Evolutionary conservation across 2,888 invertebrate genomes (phyloP).

Genomic region (Caenorhabditis zanzibari): DNA sequence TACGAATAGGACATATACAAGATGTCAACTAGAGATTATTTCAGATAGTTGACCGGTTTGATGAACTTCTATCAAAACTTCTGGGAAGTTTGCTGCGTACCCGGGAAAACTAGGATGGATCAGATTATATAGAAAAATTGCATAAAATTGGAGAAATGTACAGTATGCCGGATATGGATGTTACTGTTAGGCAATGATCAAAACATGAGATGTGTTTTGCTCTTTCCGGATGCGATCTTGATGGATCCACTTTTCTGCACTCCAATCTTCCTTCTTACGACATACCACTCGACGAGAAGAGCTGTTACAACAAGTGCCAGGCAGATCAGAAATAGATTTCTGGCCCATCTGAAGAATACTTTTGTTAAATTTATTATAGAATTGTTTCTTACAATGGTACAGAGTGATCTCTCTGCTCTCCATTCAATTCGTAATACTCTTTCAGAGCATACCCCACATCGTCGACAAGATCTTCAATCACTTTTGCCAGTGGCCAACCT

Average conservation of each 20-base stretch:
- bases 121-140: slow-evolving; percentile 4
- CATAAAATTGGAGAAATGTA: slow-evolving; percentile 15
- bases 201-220: slow-evolving; percentile 81
- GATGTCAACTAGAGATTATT: neutral
- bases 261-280: slow-evolving; percentile 78
- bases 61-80: neutral
- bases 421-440: slow-evolving; percentile 74
- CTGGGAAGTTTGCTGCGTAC: slow-evolving; percentile 1
- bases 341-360: slow-evolving; percentile 72
- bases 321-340: slow-evolving; percentile 76
- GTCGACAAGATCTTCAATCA: slow-evolving; percentile 74
- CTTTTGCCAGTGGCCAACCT: slow-evolving; percentile 72
- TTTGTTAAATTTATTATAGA: neutral
- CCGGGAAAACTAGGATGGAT: slow-evolving; percentile 11
- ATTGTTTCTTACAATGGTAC: slow-evolving; percentile 68
- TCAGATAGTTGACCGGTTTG: neutral
- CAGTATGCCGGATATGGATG: slow-evolving; percentile 29
- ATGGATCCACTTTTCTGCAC: slow-evolving; percentile 76
- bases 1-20: no score
- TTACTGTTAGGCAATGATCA: slow-evolving; percentile 34
- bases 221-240: slow-evolving; percentile 75
- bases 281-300: slow-evolving; percentile 79
- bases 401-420: slow-evolving; percentile 74
- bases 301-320: slow-evolving; percentile 74
- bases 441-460: slow-evolving; percentile 76